phyloP scores from a whole-genome alignment of 1,140 invertebrate genomes.

The Zaprionus kolodkinae region DNA sequence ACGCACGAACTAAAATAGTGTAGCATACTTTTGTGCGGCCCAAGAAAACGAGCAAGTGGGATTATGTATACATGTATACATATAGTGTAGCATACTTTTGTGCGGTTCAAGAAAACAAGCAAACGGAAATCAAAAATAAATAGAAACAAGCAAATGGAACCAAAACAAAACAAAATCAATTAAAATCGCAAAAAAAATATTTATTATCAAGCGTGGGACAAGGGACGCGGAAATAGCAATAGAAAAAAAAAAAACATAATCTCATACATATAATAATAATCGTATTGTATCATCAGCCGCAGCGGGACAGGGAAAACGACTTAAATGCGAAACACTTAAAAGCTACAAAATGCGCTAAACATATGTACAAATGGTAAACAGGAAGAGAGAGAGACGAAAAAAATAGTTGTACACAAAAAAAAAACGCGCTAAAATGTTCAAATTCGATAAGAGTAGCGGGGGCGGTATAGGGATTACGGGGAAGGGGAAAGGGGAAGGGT shows the following conservation, averaged over 20 bases:
- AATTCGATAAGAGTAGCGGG: slow-evolving; percentile 7
- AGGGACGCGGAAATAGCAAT: no score
- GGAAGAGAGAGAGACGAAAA: not conserved
- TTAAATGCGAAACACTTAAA: slow-evolving; percentile 45
- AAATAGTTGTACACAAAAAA: slow-evolving; percentile 3
- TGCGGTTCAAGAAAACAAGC: no score
- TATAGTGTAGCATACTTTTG: no score
- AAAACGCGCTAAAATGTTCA: slow-evolving; percentile 6
- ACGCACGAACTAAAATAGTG: no score
- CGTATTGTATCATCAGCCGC: slow-evolving; percentile 11
- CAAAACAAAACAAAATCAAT: slow-evolving; percentile 18
- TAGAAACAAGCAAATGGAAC: slow-evolving; percentile 19
- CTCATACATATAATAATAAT: not conserved
- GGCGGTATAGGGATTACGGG: not conserved
- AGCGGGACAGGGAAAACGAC: slow-evolving; percentile 14
- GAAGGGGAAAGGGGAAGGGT: not conserved
- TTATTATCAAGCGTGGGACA: slow-evolving; percentile 76
- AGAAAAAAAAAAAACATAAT: slow-evolving; percentile 32
- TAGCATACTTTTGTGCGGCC: no score
- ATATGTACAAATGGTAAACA: slow-evolving; percentile 60
- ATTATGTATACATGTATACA: no score
- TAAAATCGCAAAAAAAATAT: slow-evolving; percentile 64
- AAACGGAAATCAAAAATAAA: no score
- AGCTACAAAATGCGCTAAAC: slow-evolving; percentile 55
- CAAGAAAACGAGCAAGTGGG: no score